Evolutionary conservation across 2,888 invertebrate genomes (phyloP), one percentile per base, ranked within the genome.

Genomic region (Steinernema scapterisci): DNA sequence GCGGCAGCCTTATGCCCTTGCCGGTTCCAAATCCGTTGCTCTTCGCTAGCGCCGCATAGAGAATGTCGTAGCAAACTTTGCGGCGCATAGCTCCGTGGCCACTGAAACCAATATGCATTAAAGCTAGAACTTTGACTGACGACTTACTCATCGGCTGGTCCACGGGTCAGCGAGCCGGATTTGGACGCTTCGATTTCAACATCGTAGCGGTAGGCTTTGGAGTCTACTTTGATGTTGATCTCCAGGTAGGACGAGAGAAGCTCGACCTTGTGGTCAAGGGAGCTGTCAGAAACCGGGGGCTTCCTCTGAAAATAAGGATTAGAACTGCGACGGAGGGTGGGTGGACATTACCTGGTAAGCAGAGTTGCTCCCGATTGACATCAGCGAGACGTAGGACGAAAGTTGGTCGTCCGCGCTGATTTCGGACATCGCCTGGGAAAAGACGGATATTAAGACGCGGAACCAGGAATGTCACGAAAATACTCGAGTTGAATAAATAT

Each of bases 121-220:
- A n/a, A n/a, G n/a, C n/a, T n/a, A n/a, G n/a, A n/a, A n/a, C n/a
- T n/a, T n/a, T n/a, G n/a, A n/a, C n/a, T n/a, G n/a, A 63, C 6
- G 27, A 74, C 77, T 45, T 31, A 77, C 77, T 78, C 76, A 70
- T 77, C 78, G 5, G 75, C 51, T 1, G 63, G 63, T 38, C 63
- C 63, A 16, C 27, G 70, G 77, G 51, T 77, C 74, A 19, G 63
- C 54, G 56, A 78, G 25, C 23, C 77, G 56, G 25, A 74, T 38
- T 38, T 38, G 75, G 27, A 21, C 51, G 38, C 48, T 45, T 21
- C 70, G 63, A 78, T 75, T 25, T 78, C 73, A 2, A 78, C 75
- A 27, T 78, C 78, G 43, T 78, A 78, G 21, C 75, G 75, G 44
- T 46, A 78, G 16, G 77, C 78, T 46, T 77, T 75, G 11, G 54